These are phyloP conservation scores for Amblyjoppa fuscipennis DNA, from an alignment of 2,888 invertebrate genomes.

Conservation along the genomic window DNA sequence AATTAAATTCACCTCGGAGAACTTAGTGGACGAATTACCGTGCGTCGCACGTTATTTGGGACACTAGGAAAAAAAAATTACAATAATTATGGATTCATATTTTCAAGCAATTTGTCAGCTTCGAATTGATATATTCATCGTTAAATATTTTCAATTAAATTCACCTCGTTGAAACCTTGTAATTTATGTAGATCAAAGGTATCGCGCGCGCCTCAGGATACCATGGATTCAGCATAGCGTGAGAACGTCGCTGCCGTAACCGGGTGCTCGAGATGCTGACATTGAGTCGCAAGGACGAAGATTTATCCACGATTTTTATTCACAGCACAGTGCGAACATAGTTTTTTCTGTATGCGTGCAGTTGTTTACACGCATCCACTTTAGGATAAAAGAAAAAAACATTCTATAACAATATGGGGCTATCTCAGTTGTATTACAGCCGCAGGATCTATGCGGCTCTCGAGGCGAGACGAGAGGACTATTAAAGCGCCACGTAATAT, in stretches of 20 bases:
- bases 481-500: conserved; percentile 64
- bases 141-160: neutral
- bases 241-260: conserved; percentile 78
- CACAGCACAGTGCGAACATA: conserved; percentile 45
- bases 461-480: conserved; percentile 11
- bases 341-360: conserved; percentile 4
- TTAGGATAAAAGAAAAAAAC: conserved; percentile 48
- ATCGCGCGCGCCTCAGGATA: conserved; percentile 21
- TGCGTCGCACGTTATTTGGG: neutral
- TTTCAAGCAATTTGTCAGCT: neutral
- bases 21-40: neutral
- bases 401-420: conserved; percentile 21
- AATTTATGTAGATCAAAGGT: conserved; percentile 3
- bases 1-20: neutral
- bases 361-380: conserved; percentile 36
- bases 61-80: neutral
- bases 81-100: neutral
- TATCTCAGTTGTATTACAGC: conserved; percentile 36
- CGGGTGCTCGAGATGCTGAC: conserved; percentile 74
- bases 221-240: conserved; percentile 73
- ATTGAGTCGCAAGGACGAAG: conserved; percentile 81
- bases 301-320: conserved; percentile 67
- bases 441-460: conserved; percentile 33
- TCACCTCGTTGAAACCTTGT: conserved; percentile 7
- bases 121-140: neutral